Conservation (phyloP, 2,888 invertebrate genomes). For the Lasioglossum morio region DNA sequence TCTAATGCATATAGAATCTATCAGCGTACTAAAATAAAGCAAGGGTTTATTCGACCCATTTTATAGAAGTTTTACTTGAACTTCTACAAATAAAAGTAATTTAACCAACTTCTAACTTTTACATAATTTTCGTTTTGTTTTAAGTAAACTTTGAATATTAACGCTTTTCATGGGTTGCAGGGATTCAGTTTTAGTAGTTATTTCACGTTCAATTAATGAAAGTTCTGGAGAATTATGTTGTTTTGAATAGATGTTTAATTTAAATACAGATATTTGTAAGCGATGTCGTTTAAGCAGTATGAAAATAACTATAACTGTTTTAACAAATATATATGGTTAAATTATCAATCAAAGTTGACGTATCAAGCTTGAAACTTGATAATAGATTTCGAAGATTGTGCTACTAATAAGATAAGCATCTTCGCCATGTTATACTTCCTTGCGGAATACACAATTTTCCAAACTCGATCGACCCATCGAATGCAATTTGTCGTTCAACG, state of each 20-base stretch:
- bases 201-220: too few species aligned
- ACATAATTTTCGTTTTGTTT: background rate
- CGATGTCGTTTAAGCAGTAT: too few species aligned
- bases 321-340: too few species aligned
- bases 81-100: background rate
- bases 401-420: background rate
- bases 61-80: background rate
- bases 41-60: too few species aligned
- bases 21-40: background rate
- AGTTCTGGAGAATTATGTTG: too few species aligned
- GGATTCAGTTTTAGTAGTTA: too few species aligned
- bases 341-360: background rate
- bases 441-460: constrained; percentile 46
- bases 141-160: too few species aligned
- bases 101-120: background rate
- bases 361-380: background rate
- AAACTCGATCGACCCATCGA: constrained; percentile 47
- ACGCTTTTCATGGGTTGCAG: too few species aligned
- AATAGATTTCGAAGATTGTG: constrained; percentile 3
- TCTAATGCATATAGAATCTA: background rate
- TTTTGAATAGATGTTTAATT: too few species aligned
- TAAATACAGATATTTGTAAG: too few species aligned
- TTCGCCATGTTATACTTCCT: constrained; percentile 24
- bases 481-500: constrained; percentile 50
- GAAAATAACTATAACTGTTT: background rate